Evolutionary conservation across 2,797 vertebrate genomes (phyloP).

Genomic region (Sebastes ruberrimus): DNA sequence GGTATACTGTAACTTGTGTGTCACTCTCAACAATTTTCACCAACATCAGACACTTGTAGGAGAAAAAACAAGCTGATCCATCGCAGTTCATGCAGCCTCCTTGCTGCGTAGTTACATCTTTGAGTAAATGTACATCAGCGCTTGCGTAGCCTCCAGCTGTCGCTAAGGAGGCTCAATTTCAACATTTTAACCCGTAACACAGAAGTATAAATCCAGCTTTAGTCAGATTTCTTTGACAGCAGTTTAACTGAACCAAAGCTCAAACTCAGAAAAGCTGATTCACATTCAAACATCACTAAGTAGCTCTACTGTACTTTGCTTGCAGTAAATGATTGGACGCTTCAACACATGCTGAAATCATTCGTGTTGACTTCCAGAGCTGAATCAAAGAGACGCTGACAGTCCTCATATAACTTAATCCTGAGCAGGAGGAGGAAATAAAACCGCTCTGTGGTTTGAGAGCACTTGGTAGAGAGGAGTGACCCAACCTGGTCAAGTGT

Average conservation of each 20-base stretch:
- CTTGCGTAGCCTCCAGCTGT: neutral
- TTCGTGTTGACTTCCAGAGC: constrained; percentile 61
- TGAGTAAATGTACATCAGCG: neutral
- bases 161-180: neutral
- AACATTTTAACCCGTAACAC: neutral
- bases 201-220: neutral
- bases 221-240: neutral
- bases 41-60: too few species aligned
- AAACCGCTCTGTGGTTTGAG: constrained; percentile 58
- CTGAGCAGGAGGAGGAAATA: constrained; percentile 68
- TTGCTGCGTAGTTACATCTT: neutral
- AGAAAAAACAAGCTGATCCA: neutral
- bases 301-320: constrained; percentile 48
- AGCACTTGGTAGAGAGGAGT: constrained; percentile 8
- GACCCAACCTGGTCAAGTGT: constrained; percentile 63
- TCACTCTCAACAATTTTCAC: too few species aligned
- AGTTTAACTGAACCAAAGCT: neutral
- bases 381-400: constrained; percentile 76
- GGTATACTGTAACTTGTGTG: too few species aligned
- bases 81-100: neutral
- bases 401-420: constrained; percentile 80
- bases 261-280: constrained; percentile 37
- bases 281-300: constrained; percentile 50
- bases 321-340: constrained; percentile 44
- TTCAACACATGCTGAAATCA: constrained; percentile 66